Conservation (phyloP, 1,140 invertebrate genomes). For the Drosophila ironensis region DNA sequence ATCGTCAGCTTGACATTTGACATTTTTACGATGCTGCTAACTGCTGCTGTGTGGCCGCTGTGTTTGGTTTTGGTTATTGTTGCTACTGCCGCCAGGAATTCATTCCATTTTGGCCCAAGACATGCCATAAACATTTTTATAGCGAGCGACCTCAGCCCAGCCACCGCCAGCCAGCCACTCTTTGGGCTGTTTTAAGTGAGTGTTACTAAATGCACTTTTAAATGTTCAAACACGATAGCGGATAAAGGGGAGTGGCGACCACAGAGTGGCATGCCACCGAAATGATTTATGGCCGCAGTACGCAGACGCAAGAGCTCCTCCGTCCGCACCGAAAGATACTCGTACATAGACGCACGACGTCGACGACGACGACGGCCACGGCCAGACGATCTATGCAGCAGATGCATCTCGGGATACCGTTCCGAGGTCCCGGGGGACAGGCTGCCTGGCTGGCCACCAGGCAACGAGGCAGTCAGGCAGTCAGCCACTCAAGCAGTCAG, state of each 20-base stretch:
- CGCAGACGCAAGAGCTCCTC: conserved; percentile 53
- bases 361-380: conserved; percentile 57
- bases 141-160: conserved; percentile 36
- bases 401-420: no score
- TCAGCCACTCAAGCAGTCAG: no score
- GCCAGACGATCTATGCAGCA: no score
- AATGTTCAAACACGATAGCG: conserved; percentile 77
- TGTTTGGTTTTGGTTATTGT: conserved; percentile 36
- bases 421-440: no score
- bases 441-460: no score
- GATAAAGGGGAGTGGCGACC: conserved; percentile 38
- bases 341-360: conserved; percentile 27
- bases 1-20: conserved; percentile 81
- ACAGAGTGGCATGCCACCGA: conserved; percentile 72
- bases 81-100: conserved; percentile 61
- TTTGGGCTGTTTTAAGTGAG: conserved; percentile 65
- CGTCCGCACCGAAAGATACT: no score
- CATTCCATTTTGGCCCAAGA: conserved; percentile 71
- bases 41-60: conserved; percentile 68
- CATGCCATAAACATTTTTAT: conserved; percentile 80
- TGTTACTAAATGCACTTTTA: conserved; percentile 82
- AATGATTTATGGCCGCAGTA: conserved; percentile 80
- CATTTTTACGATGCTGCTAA: conserved; percentile 81
- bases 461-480: no score
- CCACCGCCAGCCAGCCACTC: background rate